A percentile compares a stretch with the other conserved stretches of the same genome.
These are phyloP conservation scores for Phalacrocorax pelagicus DNA, from an alignment of 2,113 vertebrate genomes.

Conservation along the genomic window DNA sequence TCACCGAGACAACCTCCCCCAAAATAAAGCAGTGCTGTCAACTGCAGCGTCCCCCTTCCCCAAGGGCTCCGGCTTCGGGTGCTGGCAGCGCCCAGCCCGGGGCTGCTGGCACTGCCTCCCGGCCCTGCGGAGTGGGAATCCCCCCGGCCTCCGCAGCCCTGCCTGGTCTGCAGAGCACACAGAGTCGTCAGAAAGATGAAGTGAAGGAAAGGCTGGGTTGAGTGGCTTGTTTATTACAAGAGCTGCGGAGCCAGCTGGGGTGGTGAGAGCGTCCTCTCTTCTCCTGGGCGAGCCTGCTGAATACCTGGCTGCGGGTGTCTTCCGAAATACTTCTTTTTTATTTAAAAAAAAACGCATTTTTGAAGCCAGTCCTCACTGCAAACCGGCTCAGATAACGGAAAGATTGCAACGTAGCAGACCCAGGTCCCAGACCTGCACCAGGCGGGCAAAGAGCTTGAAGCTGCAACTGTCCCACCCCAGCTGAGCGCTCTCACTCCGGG, in stretches of 20 bases:
- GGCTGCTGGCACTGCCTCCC: not conserved
- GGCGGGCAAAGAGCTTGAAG: not conserved
- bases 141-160: not conserved
- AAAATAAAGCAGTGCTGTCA: not conserved
- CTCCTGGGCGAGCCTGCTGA: not conserved
- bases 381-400: not conserved
- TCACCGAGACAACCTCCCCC: not conserved
- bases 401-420: accelerated
- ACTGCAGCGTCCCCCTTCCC: not conserved
- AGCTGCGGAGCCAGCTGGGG: not conserved
- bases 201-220: not conserved
- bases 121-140: not conserved
- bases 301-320: not conserved
- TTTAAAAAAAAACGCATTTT: not conserved
- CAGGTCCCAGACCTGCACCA: not conserved
- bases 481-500: accelerated
- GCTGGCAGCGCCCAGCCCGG: accelerated
- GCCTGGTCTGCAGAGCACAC: not conserved
- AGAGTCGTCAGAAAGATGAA: not conserved
- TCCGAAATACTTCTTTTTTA: not conserved
- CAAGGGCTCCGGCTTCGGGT: not conserved
- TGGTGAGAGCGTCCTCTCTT: not conserved
- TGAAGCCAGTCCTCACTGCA: not conserved
- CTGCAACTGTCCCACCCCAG: not conserved
- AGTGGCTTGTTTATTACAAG: not conserved